A percentile compares a stretch with the other conserved stretches of the same genome.
Conservation (phyloP, 2,797 vertebrate genomes). For the Etheostoma perlongum region DNA sequence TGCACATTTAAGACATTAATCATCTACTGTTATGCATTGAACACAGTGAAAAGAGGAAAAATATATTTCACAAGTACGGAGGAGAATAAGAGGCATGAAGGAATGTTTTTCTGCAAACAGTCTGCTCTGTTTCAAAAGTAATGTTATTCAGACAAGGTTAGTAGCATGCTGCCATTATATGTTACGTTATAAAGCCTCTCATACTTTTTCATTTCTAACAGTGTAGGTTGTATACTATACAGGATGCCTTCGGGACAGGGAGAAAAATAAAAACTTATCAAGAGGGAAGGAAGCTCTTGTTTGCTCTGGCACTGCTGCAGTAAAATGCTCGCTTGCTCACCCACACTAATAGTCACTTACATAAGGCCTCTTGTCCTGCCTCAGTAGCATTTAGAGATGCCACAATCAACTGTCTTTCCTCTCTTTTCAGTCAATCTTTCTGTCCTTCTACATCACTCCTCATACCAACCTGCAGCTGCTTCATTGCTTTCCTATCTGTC, state of each 20-base stretch:
- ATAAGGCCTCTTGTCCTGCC: conserved; percentile 68
- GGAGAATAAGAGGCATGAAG: conserved; percentile 53
- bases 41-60: conserved; percentile 36
- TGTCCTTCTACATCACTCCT: conserved; percentile 43
- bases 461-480: conserved; percentile 61
- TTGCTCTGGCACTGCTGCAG: conserved; percentile 56
- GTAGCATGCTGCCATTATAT: background rate
- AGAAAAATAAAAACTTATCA: conserved; percentile 35
- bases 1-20: conserved; percentile 61
- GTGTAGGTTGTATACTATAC: conserved; percentile 5
- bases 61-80: conserved; percentile 57
- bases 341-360: conserved; percentile 70
- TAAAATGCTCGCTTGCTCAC: conserved; percentile 67
- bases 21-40: conserved; percentile 39
- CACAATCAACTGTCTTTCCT: conserved; percentile 53
- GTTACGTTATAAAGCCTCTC: background rate
- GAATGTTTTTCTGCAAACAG: conserved; percentile 59
- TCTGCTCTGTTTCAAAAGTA: conserved; percentile 30
- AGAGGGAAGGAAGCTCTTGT: conserved; percentile 59
- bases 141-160: background rate
- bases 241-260: background rate
- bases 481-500: conserved; percentile 12
- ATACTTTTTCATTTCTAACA: background rate
- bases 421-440: conserved; percentile 41
- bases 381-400: conserved; percentile 55